Base-by-base conservation (phyloP, 2,888 invertebrate species). In the Xestobium rufovillosum region DNA sequence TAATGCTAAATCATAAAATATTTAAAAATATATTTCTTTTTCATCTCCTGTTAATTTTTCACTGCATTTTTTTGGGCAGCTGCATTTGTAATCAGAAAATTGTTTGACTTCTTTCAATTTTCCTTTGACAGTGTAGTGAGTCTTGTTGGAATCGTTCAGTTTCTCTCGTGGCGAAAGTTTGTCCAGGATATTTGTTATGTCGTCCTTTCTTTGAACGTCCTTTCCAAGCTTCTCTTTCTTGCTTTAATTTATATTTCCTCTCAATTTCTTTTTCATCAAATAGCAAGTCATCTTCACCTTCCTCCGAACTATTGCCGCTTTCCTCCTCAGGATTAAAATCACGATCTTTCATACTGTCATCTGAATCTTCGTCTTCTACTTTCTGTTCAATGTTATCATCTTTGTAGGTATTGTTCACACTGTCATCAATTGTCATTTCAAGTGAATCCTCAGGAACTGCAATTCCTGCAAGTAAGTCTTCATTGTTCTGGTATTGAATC, bases 151-250 rank as follows among this genome's bases (percentile, higher is more conserved):
- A 28, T 35, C 36, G 38, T 41, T 34, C 23, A 33, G 33, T 34
- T 42, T 42, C 39, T 39, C 36, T 42, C n/a, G 11, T 34, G 14
- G 27, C 27, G 27, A 30, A 30, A 29, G 38, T 43, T 35, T 43
- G 40, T 31, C 41, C 41, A 12, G 43, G 43, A 41, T 34, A 43
- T 32, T 43, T 43, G 11, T 26, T 34, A 25, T 31, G 16, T 37
- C 34, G 17, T 37, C 41, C 38, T 34, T 31, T 41, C 27, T 41
- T 43, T 30, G 43, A 34, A 19, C 35, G 33, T 25, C 38, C 35
- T 38, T 31, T 32, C 34, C 33, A 32, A 38, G 17, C 27, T 37
- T 38, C 29, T 14, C 16, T 37, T 37, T 26, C 32, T 32, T 25
- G 32, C 32, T 32, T 32, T 12, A 32, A 12, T 23, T 32, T 32